Base-by-base conservation (phyloP, 37 sponge, comb jelly and placozoan genomes). In the Geodia barretti region DNA sequence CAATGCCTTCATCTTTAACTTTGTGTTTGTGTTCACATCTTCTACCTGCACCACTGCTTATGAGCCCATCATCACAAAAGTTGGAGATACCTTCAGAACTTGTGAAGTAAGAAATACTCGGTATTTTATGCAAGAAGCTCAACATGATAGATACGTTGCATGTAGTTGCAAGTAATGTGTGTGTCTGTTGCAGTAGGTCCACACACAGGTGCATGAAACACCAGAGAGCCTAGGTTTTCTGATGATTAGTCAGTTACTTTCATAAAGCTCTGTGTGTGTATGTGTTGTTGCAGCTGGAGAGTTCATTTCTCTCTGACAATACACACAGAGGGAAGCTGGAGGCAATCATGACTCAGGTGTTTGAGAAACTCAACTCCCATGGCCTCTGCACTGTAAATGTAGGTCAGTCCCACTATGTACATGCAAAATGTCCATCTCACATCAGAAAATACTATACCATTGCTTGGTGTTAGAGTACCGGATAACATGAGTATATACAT, bases 1-100 rank as follows among this genome's bases (percentile, higher is more conserved):
- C 25, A 95, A 95, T 73, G 90, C 92, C 2, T 79, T 95, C 54
- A 90, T 92, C 39, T 95, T 95, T 77, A 95, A 95, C 78, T 86
- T 92, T 82, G 93, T 82, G 11, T 87, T 95, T 83, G 93, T 95
- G 62, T 92, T 95, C 83, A 84, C 82, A 2, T 70, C 80, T n/a
- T 61, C 92, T 11, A 62, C 74, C 60, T 87, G 89, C 65, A 83
- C 83, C 23, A 31, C 80, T 30, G 72, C 87, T 0, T 95, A 80
- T 74, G 93, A 95, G 67, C 80, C 90, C 2, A 85, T 95, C 41
- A 79, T 95, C 23, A 64, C 71, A 75, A 95, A 95, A 71, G 64
- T 95, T 29, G 92, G 92, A 25, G 79, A 78, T 26, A 77, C 88
- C 59, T 92, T 92, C 74, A 87, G 38, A 64, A 87, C 79, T 0